Conservation (phyloP, 1,140 invertebrate species). For the Hyposmocoma kahamanoa region DNA sequence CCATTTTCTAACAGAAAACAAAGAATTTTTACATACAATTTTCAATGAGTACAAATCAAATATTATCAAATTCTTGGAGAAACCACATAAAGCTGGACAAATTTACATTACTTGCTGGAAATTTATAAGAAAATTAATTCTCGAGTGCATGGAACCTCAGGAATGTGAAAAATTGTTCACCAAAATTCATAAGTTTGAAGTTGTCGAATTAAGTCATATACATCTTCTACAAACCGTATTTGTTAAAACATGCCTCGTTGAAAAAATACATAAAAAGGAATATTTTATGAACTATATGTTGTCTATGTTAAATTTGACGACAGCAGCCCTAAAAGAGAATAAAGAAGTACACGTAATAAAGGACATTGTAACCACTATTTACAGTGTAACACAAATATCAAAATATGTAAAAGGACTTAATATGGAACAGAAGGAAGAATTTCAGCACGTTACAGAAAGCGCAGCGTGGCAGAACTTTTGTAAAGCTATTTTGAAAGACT, state of each 20-base stretch:
- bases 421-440: constrained; percentile 44
- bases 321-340: constrained; percentile 73
- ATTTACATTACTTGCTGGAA: constrained; percentile 73
- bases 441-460: constrained; percentile 70
- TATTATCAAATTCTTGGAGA: constrained; percentile 76
- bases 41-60: constrained; percentile 75
- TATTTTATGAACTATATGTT: constrained; percentile 73
- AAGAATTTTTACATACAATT: constrained; percentile 60
- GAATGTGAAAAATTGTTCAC: constrained; percentile 72
- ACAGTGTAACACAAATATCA: constrained; percentile 37
- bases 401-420: constrained; percentile 37
- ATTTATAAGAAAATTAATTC: constrained; percentile 70
- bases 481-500: constrained; percentile 77
- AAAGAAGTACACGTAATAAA: constrained; percentile 52
- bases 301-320: constrained; percentile 73
- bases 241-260: constrained; percentile 58
- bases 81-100: constrained; percentile 78
- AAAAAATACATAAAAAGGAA: constrained; percentile 43
- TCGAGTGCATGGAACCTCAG: constrained; percentile 72
- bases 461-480: constrained; percentile 79
- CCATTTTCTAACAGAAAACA: constrained; percentile 48
- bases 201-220: constrained; percentile 73
- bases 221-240: constrained; percentile 73
- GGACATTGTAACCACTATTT: constrained; percentile 59
- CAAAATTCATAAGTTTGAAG: constrained; percentile 76